Base-by-base conservation (phyloP, 2,888 invertebrate species). In the Lasioglossum vierecki region DNA sequence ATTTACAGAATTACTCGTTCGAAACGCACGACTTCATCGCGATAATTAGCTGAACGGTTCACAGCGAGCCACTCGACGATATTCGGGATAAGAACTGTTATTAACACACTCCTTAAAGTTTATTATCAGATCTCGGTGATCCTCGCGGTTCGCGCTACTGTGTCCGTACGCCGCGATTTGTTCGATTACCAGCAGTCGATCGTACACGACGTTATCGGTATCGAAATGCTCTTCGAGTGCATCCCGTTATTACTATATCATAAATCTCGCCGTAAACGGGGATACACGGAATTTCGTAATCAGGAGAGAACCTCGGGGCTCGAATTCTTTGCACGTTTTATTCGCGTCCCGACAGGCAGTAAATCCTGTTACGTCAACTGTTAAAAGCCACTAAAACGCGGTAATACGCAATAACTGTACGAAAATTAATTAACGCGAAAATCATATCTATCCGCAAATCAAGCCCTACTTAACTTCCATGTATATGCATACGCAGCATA, bases 1-100 rank as follows among this genome's bases (percentile, higher is more conserved):
- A 78, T 80, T 86, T 79, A 74, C 72, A 70, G 35, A 70, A 63
- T n/a, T n/a, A 18, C 60, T 18, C 35, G n/a, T 70, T 46, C 39
- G 15, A 49, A 77, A 82, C 68, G 53, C 74, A 87, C 87, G 46
- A 46, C 80, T 86, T 83, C 83, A 79, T 83, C 76, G 76, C 77
- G 77, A 78, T 0, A 41, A 41, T 6, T 13, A 41, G n/a, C 2
- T 5, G n/a, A 2, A n/a, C 70, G 41, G 70, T 70, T 44, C 5
- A 41, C 57, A 41, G 63, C 57, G 71, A 76, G 41, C 66, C 46
- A 46, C 68, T 15, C 63, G 30, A 63, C 60, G 76, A 44, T 79
- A 80, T 78, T 53, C 79, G 44, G 63, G 70, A 76, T 76, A 80
- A 83, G 70, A 68, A 70, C 63, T 70, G 80, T 82, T 88, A 86